Base-by-base conservation (phyloP, 2,888 invertebrate genomes). In the Macroteleia sp. region DNA sequence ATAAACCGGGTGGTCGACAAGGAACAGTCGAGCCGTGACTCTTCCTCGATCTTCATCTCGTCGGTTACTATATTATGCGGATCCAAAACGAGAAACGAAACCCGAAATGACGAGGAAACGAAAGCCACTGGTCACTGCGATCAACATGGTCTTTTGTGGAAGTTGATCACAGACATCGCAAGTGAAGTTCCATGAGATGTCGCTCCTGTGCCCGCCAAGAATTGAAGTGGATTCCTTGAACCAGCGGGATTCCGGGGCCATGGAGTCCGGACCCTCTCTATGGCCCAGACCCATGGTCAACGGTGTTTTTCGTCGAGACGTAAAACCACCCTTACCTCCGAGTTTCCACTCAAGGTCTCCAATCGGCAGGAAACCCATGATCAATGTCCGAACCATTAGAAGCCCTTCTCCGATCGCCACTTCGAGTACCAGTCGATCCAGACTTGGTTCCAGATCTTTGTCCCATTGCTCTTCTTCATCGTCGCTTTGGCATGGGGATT, bases 11-110 rank as follows among this genome's bases (percentile, higher is more conserved):
- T 85, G 83, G 86, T 83, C 81, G 81, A 79, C 80, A 84, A 81
- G 85, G 77, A 71, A 73, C 85, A 90, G 90, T 90, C 85, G 87
- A 83, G 80, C 80, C 86, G 86, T 81, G 85, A 86, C 87, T 88
- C 85, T 85, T 85, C 83, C 85, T 82, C 86, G 82, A 84, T 81
- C 83, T 87, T 86, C 87, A 83, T 83, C 86, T 84, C 16, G n/a
- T n/a, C n/a, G n/a, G n/a, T n/a, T n/a, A n/a, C n/a, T n/a, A n/a
- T n/a, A n/a, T n/a, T n/a, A n/a, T n/a, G n/a, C n/a, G n/a, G n/a
- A n/a, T n/a, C n/a, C n/a, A n/a, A n/a, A n/a, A n/a, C n/a, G n/a
- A n/a, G n/a, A n/a, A n/a, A n/a, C n/a, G n/a, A n/a, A n/a, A n/a
- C n/a, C 74, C 56, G 32, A 41, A 36, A 67, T 69, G 57, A 59